Evolutionary conservation across 1,140 invertebrate genomes (phyloP), one percentile per base, ranked within the genome.

Genomic region (Thaumatotibia leucotreta): DNA sequence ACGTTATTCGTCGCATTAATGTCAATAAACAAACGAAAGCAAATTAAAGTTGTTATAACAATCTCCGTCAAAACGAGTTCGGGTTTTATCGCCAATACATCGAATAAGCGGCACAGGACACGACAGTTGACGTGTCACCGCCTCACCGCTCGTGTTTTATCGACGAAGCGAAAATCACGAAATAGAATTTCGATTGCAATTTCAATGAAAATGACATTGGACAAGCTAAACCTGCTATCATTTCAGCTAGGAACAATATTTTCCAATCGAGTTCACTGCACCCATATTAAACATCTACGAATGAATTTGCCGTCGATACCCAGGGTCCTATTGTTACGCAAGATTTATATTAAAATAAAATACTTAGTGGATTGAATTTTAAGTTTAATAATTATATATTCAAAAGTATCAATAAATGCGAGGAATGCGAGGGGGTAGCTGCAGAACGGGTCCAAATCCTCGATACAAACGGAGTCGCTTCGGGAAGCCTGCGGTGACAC

Each of bases 121-220:
- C 52, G 52, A 58, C 27, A 58, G 52, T 31, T 58, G 52, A 58
- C 52, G 52, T 58, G 52, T 58, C 52, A 14, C 52, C 11, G 23
- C 20, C 23, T 54, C 52, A 14, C 52, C n/a, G 23, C 23, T 58
- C 52, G 23, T 58, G 52, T 31, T 58, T 58, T 58, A 58, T 52
- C 23, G 50, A 52, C 52, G 29, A 45, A 58, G 9, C 24, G 52
- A 24, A 58, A 58, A 58, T 58, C 39, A 45, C 39, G 52, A 58
- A 58, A 27, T 58, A 58, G 52, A 58, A 58, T 58, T 58, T 58
- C 27, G 24, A 58, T 10, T 58, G 23, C 52, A 58, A 29, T 58
- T 31, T 14, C 20, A 58, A 29, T 27, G 52, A 58, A 58, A 27
- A 22, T 58, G 24, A 29, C 52, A 14, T 17, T 31, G 52, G 17